These are phyloP conservation scores for Pollenia angustigena DNA, from an alignment of 2,888 invertebrate genomes.

Conservation along the genomic window DNA sequence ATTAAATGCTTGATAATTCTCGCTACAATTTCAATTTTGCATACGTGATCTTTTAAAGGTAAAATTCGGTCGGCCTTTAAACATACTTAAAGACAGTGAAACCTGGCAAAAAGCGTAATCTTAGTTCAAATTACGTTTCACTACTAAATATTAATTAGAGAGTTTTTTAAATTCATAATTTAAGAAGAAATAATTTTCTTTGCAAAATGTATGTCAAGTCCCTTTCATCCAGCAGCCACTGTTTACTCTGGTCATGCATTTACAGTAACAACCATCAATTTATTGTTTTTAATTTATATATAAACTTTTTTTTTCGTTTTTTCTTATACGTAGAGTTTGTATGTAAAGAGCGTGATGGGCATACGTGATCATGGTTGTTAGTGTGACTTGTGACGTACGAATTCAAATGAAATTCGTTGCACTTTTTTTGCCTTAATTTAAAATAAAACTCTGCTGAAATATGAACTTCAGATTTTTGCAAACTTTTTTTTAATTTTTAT, in stretches of 20 bases:
- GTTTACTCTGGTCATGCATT: neutral
- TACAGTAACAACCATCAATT: slow-evolving; percentile 47
- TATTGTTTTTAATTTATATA: slow-evolving; percentile 35
- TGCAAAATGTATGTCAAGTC: no score
- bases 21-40: slow-evolving; percentile 19
- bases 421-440: slow-evolving; percentile 8
- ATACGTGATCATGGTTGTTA: slow-evolving; percentile 70
- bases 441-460: slow-evolving; percentile 35
- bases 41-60: slow-evolving; percentile 45
- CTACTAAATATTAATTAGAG: no score
- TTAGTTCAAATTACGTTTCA: neutral
- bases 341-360: slow-evolving; percentile 43
- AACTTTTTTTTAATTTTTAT: no score
- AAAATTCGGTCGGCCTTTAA: slow-evolving; percentile 25
- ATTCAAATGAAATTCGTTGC: neutral
- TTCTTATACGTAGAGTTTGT: neutral
- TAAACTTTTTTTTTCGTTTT: neutral
- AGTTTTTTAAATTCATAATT: no score
- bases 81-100: slow-evolving; percentile 22
- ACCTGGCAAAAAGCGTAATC: neutral
- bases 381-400: slow-evolving; percentile 42
- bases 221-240: neutral
- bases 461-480: neutral
- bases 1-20: neutral
- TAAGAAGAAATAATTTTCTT: no score